Evolutionary conservation across 2,113 vertebrate species (phyloP).

Genomic region (Tonatia bakeri): DNA sequence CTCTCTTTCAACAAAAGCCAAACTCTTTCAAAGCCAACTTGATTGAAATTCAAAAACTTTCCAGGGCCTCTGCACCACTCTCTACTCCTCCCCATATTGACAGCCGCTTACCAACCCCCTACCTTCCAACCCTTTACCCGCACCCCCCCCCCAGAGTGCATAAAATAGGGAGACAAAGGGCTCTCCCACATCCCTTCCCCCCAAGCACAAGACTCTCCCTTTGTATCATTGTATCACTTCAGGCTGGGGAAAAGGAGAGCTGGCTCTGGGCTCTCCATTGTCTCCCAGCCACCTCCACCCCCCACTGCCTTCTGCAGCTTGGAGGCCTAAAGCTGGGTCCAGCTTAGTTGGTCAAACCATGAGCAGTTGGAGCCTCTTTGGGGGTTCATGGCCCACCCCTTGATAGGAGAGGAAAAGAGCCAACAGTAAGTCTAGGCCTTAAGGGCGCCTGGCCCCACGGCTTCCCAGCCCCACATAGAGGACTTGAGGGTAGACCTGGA

Average conservation of each 20-base stretch:
- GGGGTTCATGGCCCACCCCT: neutral
- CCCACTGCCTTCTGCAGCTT: slow-evolving; percentile 44
- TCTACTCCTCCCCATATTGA: slow-evolving; percentile 82
- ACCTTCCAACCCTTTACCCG: slow-evolving; percentile 72
- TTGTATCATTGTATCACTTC: slow-evolving; percentile 76
- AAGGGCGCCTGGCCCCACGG: neutral
- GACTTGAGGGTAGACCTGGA: neutral
- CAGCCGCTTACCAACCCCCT: slow-evolving; percentile 57
- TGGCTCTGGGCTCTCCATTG: slow-evolving; percentile 70
- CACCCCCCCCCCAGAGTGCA: slow-evolving; percentile 76
- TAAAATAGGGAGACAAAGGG: slow-evolving; percentile 83
- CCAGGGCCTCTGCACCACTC: slow-evolving; percentile 74
- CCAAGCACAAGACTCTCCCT: slow-evolving; percentile 74
- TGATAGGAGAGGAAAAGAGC: neutral
- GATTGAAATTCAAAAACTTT: slow-evolving; percentile 87
- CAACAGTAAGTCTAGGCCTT: neutral
- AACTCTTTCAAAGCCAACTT: slow-evolving; percentile 85
- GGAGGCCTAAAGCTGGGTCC: slow-evolving; percentile 30
- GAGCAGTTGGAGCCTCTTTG: neutral
- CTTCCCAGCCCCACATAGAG: neutral
- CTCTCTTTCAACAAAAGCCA: slow-evolving; percentile 80
- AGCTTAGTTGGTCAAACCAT: slow-evolving; percentile 21
- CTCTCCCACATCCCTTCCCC: slow-evolving; percentile 74
- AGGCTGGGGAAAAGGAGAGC: slow-evolving; percentile 64
- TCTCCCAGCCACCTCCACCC: slow-evolving; percentile 45